Evolutionary conservation across 2,113 vertebrate genomes (phyloP), one percentile per base, ranked within the genome.

Genomic region (Actenoides lindsayi): DNA sequence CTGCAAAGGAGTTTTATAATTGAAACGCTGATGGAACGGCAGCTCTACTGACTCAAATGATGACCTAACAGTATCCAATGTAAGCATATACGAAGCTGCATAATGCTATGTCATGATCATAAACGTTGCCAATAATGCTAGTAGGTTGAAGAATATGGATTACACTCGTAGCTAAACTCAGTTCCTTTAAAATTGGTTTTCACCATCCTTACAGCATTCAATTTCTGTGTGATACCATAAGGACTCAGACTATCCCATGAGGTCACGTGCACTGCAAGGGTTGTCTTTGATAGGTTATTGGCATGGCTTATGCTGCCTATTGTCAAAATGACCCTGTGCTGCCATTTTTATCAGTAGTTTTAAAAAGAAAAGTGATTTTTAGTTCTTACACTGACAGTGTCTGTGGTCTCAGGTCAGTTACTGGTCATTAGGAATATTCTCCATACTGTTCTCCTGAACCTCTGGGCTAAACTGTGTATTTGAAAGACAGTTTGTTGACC

Each of bases 1-100:
- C 73, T 57, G 69, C 74, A 91, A 93, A 91, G 51, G 84, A 91
- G 68, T 51, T 93, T 92, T 89, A 39, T 96, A 87, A 97, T 83
- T 93, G 88, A 92, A 96, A 85, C 0, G 3, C 65, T 5, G 33
- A n/a, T 85, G 74, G 68, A 89, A 87, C 2, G 1, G 60, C 76
- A 89, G 60, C 77, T 83, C 44, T 44, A 31, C 62, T 75, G 85
- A 65, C 71, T 81, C 77, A 50, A 88, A 46, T 7, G 18, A 44
- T 74, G 89, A 87, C 77, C 64, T 74, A 74, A 77, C 64, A 33
- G 42, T 76, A 57, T 79, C 88, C 86, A 77, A 64, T 41, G 71
- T 11, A 64, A 63, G 51, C 69, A 33, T 63, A 53, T 33, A 48
- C 0, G 14, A 82, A 54, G 21, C 69, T 77, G 59, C 50, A 69